Evolutionary conservation across 2,797 vertebrate genomes (phyloP), one percentile per base, ranked within the genome.

Genomic region (Phoebastria nigripes): DNA sequence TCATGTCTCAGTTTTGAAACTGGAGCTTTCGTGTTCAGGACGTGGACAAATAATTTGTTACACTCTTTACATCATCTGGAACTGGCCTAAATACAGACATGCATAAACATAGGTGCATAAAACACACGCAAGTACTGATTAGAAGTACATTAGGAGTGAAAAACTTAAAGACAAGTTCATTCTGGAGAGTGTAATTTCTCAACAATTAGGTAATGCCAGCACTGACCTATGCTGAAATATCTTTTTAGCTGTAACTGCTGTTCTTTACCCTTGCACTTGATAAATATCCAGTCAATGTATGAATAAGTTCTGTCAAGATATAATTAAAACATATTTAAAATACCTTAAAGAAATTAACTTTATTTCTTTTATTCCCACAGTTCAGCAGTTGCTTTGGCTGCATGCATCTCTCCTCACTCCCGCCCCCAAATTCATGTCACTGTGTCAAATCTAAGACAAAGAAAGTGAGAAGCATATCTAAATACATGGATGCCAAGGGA

Each of bases 401-500:
- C 16, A 24, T 31, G 17, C 11, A 59, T 39, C 15, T 70, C 17
- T n/a, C 7, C 17, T 84, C 70, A 65, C 2, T 11, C 21, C 35
- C 2, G 1, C 7, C 8, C 31, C 42, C 41, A 90, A 87, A 87
- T 47, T 84, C 61, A 55, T 51, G 83, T 81, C 81, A 74, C 41
- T 67, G 6, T 85, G 74, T 85, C 86, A 92, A 41, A 80, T 78
- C 21, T 78, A 81, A 96, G 89, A 96, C 90, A 95, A 95, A 96
- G 95, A 71, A 94, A 89, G 74, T 31, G 63, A 95, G 73, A 94
- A 91, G 69, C 61, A 59, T 89, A 93, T 76, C 90, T 95, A 94
- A 96, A 95, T 77, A 82, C 44, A 66, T 41, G 63, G 74, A 86
- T 93, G 86, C 65, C 94, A 92, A 95, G 95, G 89, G 90, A 97